Evolutionary conservation across 2,888 invertebrate species (phyloP), one percentile per base, ranked within the genome.

Genomic region (Napeogenes inachia): DNA sequence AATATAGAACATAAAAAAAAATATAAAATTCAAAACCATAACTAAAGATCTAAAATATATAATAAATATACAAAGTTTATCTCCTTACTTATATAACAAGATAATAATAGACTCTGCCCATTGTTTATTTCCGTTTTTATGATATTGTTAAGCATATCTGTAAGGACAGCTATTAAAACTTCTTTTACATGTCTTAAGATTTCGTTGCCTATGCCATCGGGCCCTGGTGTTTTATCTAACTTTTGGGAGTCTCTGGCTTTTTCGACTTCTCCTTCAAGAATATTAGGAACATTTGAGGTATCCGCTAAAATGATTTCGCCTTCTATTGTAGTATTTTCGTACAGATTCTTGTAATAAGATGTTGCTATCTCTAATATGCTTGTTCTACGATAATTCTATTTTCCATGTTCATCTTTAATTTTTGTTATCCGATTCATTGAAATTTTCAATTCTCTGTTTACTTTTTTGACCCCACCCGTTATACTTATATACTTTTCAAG

Each of bases 111-210:
- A 60, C 47, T 65, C 54, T 50, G 62, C 60, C 61, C 63, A 61
- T 63, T 62, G 60, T 54, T 50, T 54, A 8, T 67, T 67, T 71
- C 69, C 2, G 70, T 21, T 21, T 21, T 21, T 21, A 21, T 21
- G 8, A 72, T 69, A 10, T 68, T 56, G 13, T 72, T 72, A n/a
- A 70, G 71, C 21, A 71, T 69, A 4, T 70, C 64, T 58, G 62
- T 71, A 21, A 72, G 68, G 12, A 63, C n/a, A 38, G 69, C 58
- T 64, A 42, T 60, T 0, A 57, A 13, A 6, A 47, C 13, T 32
- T 59, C 42, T 45, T 57, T 60, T 4, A 13, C 21, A 42, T 56
- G 58, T 46, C n/a, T 61, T 47, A 62, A 30, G 12, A 66, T 56
- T 60, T 61, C 61, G 54, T 68, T 68, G 12, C n/a, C 64, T 61